Evolutionary conservation across 2,888 invertebrate genomes (phyloP).

Genomic region (Thymelicus acteon): DNA sequence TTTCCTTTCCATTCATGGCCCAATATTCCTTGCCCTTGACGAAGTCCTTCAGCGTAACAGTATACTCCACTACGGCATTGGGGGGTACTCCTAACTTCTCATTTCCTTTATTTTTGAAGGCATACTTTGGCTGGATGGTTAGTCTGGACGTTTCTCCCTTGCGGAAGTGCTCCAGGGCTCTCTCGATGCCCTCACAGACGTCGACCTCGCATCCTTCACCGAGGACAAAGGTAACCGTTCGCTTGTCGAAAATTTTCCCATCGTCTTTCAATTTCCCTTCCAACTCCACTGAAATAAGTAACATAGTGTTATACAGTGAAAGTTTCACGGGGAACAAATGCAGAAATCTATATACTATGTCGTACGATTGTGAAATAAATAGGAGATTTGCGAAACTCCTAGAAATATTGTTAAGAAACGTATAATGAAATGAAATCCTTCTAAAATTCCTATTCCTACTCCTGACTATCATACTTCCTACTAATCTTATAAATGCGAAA

Average conservation of each 20-base stretch:
- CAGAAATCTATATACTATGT: too few species aligned
- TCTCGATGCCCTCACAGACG: constrained; percentile 92
- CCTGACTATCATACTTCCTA: too few species aligned
- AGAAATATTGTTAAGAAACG: too few species aligned
- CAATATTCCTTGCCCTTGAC: constrained; percentile 93
- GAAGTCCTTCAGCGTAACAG: constrained; percentile 92
- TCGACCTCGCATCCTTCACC: constrained; percentile 93
- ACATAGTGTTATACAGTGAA: not conserved
- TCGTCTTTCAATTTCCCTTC: constrained; percentile 73
- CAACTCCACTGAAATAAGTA: constrained; percentile 86
- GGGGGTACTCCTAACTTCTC: constrained; percentile 90
- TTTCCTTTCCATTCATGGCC: constrained; percentile 92
- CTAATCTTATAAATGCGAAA: too few species aligned
- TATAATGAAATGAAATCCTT: too few species aligned
- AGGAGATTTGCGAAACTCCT: too few species aligned
- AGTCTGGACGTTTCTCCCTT: constrained; percentile 91
- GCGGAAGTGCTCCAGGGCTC: constrained; percentile 91
- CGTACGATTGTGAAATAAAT: too few species aligned
- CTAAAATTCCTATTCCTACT: too few species aligned
- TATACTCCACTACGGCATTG: constrained; percentile 91
- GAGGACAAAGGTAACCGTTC: constrained; percentile 91
- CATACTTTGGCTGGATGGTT: constrained; percentile 90
- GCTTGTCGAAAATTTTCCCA: constrained; percentile 91
- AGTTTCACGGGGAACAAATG: too few species aligned
- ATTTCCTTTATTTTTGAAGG: constrained; percentile 90